These are phyloP conservation scores for Trimorus sp. DNA, from an alignment of 2,888 invertebrate species.

Conservation along the genomic window DNA sequence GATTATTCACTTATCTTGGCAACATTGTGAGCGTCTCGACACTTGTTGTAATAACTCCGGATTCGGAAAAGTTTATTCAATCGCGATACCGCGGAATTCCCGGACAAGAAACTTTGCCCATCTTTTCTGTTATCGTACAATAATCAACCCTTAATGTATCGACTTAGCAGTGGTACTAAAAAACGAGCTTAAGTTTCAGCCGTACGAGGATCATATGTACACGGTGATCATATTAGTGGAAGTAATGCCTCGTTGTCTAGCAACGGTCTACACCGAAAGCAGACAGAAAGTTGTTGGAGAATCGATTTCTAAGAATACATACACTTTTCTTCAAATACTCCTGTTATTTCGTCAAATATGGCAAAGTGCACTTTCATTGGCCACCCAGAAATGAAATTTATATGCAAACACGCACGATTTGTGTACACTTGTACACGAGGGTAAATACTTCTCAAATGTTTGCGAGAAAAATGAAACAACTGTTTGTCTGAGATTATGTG, in stretches of 20 bases:
- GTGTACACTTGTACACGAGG: too few species aligned
- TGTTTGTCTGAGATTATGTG: too few species aligned
- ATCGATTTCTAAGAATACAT: constrained; percentile 50
- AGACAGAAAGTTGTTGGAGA: constrained; percentile 48
- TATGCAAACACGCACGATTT: too few species aligned
- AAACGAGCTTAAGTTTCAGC: constrained; percentile 42
- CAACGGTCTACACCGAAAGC: constrained; percentile 47
- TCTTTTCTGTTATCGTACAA: constrained; percentile 17
- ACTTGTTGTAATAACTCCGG: too few species aligned
- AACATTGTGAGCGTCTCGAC: too few species aligned
- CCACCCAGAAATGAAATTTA: background rate
- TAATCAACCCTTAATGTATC: constrained; percentile 31
- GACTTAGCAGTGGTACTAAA: constrained; percentile 16
- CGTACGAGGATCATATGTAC: constrained; percentile 47
- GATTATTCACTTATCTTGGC: too few species aligned
- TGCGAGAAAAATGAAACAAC: too few species aligned
- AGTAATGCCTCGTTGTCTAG: constrained; percentile 54
- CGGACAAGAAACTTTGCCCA: background rate
- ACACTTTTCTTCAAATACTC: constrained; percentile 36
- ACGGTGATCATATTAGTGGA: constrained; percentile 48
- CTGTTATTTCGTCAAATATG: constrained; percentile 23
- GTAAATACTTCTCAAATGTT: too few species aligned
- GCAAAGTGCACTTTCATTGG: constrained; percentile 33
- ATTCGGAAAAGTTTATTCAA: background rate
- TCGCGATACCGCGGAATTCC: background rate